These are phyloP conservation scores for Galemys pyrenaicus DNA, from an alignment of 2,113 vertebrate genomes.

Conservation along the genomic window DNA sequence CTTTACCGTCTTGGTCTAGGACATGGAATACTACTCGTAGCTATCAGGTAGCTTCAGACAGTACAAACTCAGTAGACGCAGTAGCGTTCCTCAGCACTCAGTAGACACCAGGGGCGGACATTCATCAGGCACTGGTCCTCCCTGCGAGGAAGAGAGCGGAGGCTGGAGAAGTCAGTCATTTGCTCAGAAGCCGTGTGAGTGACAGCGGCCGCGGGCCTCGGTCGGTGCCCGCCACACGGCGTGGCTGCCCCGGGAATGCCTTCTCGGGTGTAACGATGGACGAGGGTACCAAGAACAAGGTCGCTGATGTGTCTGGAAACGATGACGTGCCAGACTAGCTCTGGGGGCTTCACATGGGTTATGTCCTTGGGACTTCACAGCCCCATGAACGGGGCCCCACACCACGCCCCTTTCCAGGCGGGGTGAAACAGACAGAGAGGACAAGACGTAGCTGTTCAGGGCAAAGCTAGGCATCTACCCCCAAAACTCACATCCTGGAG, in stretches of 20 bases:
- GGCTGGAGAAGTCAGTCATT: not conserved
- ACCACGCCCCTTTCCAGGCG: not conserved
- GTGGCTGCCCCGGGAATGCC: not conserved
- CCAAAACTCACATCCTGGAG: too few relatives aligned
- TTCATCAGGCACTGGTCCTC: too few relatives aligned
- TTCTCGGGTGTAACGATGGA: not conserved
- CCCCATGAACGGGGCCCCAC: not conserved
- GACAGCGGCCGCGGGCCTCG: too few relatives aligned
- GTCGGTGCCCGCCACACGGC: not conserved
- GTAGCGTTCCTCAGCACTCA: not conserved
- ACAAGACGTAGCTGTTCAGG: rapidly evolving
- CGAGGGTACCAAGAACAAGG: not conserved
- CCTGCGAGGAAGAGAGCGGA: not conserved
- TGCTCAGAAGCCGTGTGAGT: not conserved
- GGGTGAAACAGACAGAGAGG: not conserved
- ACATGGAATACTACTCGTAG: not conserved
- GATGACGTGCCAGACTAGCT: not conserved
- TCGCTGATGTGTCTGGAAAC: not conserved
- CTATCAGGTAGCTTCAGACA: not conserved
- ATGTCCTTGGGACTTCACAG: not conserved
- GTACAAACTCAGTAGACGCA: not conserved
- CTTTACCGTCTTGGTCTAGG: not conserved
- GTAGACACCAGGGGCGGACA: not conserved
- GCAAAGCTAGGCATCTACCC: not conserved
- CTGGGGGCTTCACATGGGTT: not conserved